phyloP scores from a whole-genome alignment of 2,797 vertebrate genomes.

The Chelon labrosus region DNA sequence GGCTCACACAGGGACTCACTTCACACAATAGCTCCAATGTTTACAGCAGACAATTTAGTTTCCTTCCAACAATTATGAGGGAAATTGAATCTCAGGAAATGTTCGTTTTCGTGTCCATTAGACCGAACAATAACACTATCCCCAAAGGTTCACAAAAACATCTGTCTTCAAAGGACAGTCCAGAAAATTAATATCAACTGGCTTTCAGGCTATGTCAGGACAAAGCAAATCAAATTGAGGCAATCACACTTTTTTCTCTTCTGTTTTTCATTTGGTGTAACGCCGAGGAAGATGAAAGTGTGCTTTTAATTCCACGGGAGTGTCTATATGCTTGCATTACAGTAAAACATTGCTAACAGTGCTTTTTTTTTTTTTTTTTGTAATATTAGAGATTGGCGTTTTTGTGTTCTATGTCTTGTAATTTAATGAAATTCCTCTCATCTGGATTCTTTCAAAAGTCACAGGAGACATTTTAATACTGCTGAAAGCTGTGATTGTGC shows the following conservation, averaged over 20 bases:
- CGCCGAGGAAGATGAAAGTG: conserved; percentile 53
- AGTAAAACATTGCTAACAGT: conserved; percentile 37
- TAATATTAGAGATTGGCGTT: conserved; percentile 45
- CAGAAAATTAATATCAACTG: conserved; percentile 81
- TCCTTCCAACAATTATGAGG: conserved; percentile 99
- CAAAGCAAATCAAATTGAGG: conserved; percentile 75
- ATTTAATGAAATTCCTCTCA: conserved; percentile 55
- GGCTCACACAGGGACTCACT: conserved; percentile 76
- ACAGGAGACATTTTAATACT: conserved; percentile 49
- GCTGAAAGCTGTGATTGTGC: conserved; percentile 35
- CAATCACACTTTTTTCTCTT: conserved; percentile 41
- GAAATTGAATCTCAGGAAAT: conserved; percentile 99
- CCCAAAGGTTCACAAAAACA: conserved; percentile 86
- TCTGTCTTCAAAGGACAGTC: conserved; percentile 87
- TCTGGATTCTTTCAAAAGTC: conserved; percentile 48
- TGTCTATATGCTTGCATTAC: conserved; percentile 35
- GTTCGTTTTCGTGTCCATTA: conserved; percentile 94
- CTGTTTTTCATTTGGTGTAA: conserved; percentile 39
- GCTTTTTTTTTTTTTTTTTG: conserved; percentile 34
- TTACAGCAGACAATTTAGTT: conserved; percentile 95
- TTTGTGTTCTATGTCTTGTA: conserved; percentile 34
- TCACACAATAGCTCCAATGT: conserved; percentile 91
- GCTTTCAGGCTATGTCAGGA: conserved; percentile 69
- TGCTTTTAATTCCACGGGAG: conserved; percentile 44
- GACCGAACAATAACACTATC: conserved; percentile 92